These are phyloP conservation scores for Drosophila atripex DNA, from an alignment of 2,888 invertebrate species.

Conservation along the genomic window DNA sequence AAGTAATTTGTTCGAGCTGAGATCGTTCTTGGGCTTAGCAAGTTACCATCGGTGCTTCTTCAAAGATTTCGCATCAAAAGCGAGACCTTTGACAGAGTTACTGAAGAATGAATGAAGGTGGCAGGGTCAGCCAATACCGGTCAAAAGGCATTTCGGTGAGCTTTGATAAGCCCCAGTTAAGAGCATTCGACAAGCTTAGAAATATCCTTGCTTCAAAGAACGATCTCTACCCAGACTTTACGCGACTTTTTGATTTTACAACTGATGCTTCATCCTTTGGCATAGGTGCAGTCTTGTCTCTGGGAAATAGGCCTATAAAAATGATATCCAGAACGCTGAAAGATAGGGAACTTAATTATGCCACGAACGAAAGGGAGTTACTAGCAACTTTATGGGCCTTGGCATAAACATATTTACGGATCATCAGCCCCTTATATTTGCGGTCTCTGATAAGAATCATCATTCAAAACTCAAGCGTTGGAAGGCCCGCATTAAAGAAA, in stretches of 20 bases:
- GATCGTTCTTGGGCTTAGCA: too few species aligned
- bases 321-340: background rate
- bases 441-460: background rate
- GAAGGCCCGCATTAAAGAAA: background rate
- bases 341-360: constrained; percentile 5
- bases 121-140: background rate
- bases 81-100: too few species aligned
- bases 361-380: constrained; percentile 2
- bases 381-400: background rate
- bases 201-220: constrained; percentile 12
- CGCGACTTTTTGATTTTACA: background rate
- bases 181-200: background rate
- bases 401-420: background rate
- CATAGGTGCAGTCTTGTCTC: too few species aligned
- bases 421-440: constrained; percentile 2
- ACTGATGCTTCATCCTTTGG: background rate
- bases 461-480: constrained; percentile 1
- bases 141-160: background rate
- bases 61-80: too few species aligned
- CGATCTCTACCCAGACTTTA: too few species aligned
- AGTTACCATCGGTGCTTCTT: too few species aligned
- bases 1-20: too few species aligned
- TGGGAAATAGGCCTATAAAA: too few species aligned
- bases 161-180: background rate
- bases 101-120: too few species aligned